These are phyloP conservation scores for Aleiodes sp. DNA, from an alignment of 1,140 invertebrate species.

Conservation along the genomic window DNA sequence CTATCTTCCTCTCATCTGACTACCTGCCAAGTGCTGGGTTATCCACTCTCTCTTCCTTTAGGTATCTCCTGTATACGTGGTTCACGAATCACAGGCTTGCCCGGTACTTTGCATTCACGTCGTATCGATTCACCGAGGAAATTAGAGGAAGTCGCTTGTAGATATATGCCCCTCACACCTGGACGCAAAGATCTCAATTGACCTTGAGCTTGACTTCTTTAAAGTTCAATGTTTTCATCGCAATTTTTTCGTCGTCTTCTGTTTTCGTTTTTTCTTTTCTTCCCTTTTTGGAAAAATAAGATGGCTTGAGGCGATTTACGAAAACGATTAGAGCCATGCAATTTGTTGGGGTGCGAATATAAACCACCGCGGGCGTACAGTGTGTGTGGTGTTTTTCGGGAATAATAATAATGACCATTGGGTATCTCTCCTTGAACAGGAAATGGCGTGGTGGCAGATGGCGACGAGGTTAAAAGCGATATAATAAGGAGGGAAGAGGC, in stretches of 20 bases:
- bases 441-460: constrained; percentile 45
- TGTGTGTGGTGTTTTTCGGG: constrained; percentile 2
- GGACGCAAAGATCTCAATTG: constrained; percentile 7
- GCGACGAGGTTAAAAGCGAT: constrained; percentile 34
- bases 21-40: constrained; percentile 34
- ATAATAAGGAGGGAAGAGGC: constrained; percentile 18
- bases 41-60: constrained; percentile 7
- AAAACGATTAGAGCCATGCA: constrained; percentile 14
- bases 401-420: constrained; percentile 52
- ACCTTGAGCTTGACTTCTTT: constrained; percentile 3
- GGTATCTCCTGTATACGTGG: constrained; percentile 29
- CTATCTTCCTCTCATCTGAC: constrained; percentile 30
- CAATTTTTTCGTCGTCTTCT: background rate
- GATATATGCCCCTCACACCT: constrained; percentile 31
- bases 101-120: constrained; percentile 48
- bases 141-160: constrained; percentile 42
- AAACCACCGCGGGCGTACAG: background rate
- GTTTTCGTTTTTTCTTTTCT: background rate
- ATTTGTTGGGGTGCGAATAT: constrained; percentile 19
- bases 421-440: constrained; percentile 43
- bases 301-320: constrained; percentile 5
- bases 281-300: constrained; percentile 8
- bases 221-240: background rate
- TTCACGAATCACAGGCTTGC: constrained; percentile 43
- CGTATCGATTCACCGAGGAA: constrained; percentile 37